Percentiles rank a stretch among this genome's conserved stretches.
Evolutionary conservation across 2,797 vertebrate genomes (phyloP).

Genomic region (Bovichtus variegatus): DNA sequence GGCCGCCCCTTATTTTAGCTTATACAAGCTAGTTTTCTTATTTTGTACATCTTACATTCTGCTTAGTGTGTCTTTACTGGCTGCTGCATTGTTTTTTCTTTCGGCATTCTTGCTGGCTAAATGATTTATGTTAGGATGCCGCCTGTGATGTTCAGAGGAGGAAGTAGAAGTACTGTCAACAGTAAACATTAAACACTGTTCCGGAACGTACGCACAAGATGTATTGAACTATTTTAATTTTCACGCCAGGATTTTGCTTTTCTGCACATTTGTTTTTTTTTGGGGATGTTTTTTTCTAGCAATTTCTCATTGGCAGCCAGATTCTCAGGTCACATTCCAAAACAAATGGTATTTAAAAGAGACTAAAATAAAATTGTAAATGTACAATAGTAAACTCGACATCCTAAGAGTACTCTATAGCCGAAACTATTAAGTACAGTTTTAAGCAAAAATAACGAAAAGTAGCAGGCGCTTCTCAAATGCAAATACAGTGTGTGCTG

Average conservation of each 20-base stretch:
- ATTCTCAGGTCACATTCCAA: neutral
- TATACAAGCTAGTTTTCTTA: neutral
- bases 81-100: neutral
- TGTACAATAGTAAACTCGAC: too few species aligned
- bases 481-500: neutral
- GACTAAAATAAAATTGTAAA: neutral
- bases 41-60: neutral
- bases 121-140: constrained; percentile 11
- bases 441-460: neutral
- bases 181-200: constrained; percentile 4
- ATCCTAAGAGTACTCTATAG: rapidly evolving
- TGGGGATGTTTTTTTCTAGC: rapidly evolving
- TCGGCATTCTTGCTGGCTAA: neutral
- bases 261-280: neutral
- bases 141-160: constrained; percentile 55
- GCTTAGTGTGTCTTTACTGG: neutral
- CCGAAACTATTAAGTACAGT: neutral
- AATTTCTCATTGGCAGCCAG: neutral
- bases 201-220: neutral
- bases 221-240: too few species aligned
- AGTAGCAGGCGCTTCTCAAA: too few species aligned
- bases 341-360: neutral
- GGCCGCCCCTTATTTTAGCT: constrained; percentile 33
- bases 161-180: constrained; percentile 61
- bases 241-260: neutral